Evolutionary conservation across 2,797 vertebrate species (phyloP).

Genomic region (Sebastes elongatus): DNA sequence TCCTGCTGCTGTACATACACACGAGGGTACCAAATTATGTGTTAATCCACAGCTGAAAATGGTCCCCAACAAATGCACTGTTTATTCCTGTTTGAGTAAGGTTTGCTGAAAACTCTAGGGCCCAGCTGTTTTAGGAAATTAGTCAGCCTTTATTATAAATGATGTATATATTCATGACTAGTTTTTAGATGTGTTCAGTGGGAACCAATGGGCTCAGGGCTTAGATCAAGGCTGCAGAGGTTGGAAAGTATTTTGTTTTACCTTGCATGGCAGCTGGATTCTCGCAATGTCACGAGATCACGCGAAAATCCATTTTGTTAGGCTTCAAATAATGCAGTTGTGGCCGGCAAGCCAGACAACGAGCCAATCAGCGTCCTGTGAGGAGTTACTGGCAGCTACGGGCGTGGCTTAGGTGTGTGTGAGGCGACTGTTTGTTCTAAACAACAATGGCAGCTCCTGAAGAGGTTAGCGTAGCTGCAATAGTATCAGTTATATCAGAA

Average conservation of each 20-base stretch:
- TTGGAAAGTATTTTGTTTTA: neutral
- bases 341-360: too few relatives aligned
- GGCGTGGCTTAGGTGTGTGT: neutral
- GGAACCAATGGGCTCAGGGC: neutral
- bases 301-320: too few relatives aligned
- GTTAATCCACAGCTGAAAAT: neutral
- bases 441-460: neutral
- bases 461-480: neutral
- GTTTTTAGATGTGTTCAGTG: neutral
- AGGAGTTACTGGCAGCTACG: neutral
- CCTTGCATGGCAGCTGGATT: too few relatives aligned
- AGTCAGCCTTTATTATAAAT: neutral
- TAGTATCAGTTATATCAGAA: neutral
- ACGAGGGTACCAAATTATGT: neutral
- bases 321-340: too few relatives aligned
- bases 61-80: too few relatives aligned
- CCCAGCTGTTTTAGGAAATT: too few relatives aligned
- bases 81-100: too few relatives aligned
- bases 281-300: too few relatives aligned
- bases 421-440: neutral
- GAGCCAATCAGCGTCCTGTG: too few relatives aligned
- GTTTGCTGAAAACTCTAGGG: too few relatives aligned
- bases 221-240: neutral
- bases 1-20: neutral
- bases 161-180: neutral